These are phyloP conservation scores for Metacarcinus magister DNA, from an alignment of 2,888 invertebrate species.

Conservation along the genomic window DNA sequence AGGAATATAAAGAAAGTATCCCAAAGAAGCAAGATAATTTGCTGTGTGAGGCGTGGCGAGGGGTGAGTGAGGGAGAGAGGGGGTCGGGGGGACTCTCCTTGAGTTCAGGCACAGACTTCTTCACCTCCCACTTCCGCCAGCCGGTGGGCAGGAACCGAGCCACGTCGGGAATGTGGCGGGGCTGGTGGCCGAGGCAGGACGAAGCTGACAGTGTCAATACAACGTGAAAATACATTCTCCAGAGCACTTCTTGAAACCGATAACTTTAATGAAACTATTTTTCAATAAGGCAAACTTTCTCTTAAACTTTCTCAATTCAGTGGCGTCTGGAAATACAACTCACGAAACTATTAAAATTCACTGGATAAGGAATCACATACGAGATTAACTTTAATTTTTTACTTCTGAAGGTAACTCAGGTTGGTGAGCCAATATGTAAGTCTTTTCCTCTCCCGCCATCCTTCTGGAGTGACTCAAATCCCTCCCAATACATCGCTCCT, in stretches of 20 bases:
- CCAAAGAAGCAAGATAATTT: neutral
- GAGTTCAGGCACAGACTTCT: neutral
- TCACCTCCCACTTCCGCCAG: neutral
- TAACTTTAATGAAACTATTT: neutral
- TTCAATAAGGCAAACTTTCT: slow-evolving; percentile 15
- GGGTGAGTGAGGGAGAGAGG: slow-evolving; percentile 13
- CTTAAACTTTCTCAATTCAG: neutral
- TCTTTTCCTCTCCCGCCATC: neutral
- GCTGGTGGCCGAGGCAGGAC: neutral
- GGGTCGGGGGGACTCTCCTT: neutral
- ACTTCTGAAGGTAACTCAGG: neutral
- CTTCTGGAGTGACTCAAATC: slow-evolving; percentile 5
- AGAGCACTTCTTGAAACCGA: neutral
- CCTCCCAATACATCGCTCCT: neutral
- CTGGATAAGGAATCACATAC: neutral
- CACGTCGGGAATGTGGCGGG: neutral
- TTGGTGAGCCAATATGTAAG: slow-evolving; percentile 50
- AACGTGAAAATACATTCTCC: neutral
- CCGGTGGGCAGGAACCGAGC: neutral
- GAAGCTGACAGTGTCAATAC: neutral
- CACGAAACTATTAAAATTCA: neutral
- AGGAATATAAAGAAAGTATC: neutral
- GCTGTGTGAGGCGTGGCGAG: neutral
- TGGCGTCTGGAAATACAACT: slow-evolving; percentile 36
- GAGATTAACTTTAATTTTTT: neutral